Conservation (phyloP, 1,140 invertebrate species). For the Bombus difficillimus region DNA sequence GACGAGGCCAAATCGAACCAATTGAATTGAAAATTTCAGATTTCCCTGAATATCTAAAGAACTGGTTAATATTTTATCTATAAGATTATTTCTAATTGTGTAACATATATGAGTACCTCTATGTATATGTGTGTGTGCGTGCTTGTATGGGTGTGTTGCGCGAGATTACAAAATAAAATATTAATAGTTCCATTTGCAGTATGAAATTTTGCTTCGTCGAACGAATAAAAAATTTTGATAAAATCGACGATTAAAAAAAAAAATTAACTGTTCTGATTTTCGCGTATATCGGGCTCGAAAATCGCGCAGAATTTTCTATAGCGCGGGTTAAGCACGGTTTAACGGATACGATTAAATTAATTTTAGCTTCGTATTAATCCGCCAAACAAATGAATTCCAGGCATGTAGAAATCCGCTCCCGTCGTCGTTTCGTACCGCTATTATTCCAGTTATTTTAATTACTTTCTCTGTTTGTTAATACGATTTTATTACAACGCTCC, state of each 20-base stretch:
- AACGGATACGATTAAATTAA: conserved; percentile 3
- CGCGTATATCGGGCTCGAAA: neutral
- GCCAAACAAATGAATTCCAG: conserved; percentile 1
- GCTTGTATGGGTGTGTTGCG: neutral
- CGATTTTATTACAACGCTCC: neutral
- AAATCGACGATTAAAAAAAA: neutral
- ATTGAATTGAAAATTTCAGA: neutral
- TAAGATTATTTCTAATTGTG: neutral
- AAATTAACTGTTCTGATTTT: neutral
- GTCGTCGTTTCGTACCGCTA: neutral
- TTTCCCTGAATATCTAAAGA: neutral
- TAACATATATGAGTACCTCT: neutral
- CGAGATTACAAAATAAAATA: neutral
- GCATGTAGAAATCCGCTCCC: neutral
- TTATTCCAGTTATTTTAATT: conserved; percentile 21
- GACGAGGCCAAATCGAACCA: neutral
- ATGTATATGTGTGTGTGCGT: neutral
- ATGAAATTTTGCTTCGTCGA: neutral
- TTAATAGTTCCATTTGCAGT: neutral
- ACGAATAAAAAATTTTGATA: neutral
- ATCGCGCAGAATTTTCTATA: neutral
- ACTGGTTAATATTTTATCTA: neutral
- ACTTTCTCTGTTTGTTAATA: conserved; percentile 10
- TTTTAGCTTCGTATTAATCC: neutral
- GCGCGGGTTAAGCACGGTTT: neutral